These are phyloP conservation scores for Halcyon smyrnensis DNA, from an alignment of 2,797 vertebrate genomes.

Conservation along the genomic window DNA sequence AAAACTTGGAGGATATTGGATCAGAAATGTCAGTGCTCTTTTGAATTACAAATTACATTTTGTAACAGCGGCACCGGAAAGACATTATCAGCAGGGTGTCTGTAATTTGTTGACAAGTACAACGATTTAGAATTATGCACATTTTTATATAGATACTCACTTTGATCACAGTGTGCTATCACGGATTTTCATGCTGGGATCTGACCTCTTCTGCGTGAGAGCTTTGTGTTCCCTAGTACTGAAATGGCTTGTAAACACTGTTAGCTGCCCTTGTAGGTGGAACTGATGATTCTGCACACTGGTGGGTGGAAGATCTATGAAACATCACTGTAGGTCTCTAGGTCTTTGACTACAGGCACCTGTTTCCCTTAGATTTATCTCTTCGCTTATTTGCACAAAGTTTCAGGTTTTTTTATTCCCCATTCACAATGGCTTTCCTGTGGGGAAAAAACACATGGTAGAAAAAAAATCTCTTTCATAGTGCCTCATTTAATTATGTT, in stretches of 20 bases:
- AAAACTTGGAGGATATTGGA: background rate
- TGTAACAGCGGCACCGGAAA: background rate
- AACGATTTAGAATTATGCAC: background rate
- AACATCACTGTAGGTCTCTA: background rate
- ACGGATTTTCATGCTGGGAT: background rate
- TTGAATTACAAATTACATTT: background rate
- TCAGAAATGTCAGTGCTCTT: background rate
- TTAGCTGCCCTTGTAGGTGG: background rate
- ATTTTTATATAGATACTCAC: slow-evolving; percentile 19
- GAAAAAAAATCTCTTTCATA: background rate
- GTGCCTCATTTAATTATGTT: background rate
- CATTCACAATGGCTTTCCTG: background rate
- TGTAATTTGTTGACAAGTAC: slow-evolving; percentile 12
- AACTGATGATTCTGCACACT: background rate
- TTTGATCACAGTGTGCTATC: slow-evolving; percentile 21
- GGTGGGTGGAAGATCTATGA: background rate
- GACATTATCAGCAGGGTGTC: background rate
- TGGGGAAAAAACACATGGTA: background rate
- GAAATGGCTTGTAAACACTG: background rate
- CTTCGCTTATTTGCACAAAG: background rate
- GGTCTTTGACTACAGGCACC: background rate
- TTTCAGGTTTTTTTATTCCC: background rate
- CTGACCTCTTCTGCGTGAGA: background rate
- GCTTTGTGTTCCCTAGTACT: background rate
- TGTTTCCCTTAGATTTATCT: background rate